Percentiles rank a stretch among this genome's conserved stretches.
phyloP scores from a whole-genome alignment of 2,797 vertebrate species.

The Muscicapa striata region DNA sequence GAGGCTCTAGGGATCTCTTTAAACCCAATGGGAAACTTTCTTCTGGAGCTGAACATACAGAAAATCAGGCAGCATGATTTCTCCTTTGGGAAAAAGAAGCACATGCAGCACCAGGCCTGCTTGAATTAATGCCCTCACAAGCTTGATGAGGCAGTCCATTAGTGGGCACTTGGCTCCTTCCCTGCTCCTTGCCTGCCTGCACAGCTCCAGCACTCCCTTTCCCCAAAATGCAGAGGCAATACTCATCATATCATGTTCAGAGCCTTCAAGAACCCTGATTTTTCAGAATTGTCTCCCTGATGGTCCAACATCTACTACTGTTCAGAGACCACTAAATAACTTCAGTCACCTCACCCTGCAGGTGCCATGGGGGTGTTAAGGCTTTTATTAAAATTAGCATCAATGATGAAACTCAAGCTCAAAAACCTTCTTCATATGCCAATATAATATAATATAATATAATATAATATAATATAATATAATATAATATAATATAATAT shows the following conservation, averaged over 20 bases:
- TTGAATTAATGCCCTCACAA: not conserved
- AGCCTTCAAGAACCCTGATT: not conserved
- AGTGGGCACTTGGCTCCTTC: not conserved
- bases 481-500: too few relatives aligned
- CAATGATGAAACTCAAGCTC: not conserved
- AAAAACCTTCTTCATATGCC: not conserved
- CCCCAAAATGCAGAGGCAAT: not conserved
- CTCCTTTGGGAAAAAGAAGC: not conserved
- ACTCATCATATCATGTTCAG: not conserved
- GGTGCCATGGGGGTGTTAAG: not conserved
- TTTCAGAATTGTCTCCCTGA: not conserved
- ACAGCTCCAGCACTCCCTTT: not conserved
- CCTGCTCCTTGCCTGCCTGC: not conserved
- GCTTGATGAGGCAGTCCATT: not conserved
- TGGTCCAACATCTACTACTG: not conserved
- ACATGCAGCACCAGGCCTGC: rapidly evolving
- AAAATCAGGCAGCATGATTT: not conserved
- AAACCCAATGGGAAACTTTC: not conserved
- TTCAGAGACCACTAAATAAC: not conserved
- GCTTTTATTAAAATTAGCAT: constrained; percentile 1
- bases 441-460: too few relatives aligned
- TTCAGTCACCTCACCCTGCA: not conserved
- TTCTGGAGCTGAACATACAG: not conserved
- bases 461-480: too few relatives aligned
- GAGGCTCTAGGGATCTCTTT: not conserved